These are phyloP conservation scores for Mantis religiosa DNA, from an alignment of 2,888 invertebrate species.

Conservation along the genomic window DNA sequence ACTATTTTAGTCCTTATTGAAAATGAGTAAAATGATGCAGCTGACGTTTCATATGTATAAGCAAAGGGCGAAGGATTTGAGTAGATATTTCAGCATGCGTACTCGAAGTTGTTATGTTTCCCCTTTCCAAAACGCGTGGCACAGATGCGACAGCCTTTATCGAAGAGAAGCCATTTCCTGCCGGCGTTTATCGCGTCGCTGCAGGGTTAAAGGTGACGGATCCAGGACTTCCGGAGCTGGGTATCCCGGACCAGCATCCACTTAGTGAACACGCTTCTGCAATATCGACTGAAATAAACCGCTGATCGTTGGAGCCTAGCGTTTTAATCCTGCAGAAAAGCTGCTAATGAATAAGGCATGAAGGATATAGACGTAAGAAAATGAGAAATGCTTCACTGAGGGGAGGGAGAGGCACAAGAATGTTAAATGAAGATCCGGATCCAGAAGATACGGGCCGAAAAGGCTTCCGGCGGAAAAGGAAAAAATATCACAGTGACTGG, in stretches of 20 bases:
- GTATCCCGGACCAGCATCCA: neutral
- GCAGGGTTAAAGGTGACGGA: too few species aligned
- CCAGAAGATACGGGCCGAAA: neutral
- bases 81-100: too few species aligned
- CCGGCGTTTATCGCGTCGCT: too few species aligned
- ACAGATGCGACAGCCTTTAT: too few species aligned
- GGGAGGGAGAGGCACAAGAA: neutral
- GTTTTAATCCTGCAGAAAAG: neutral
- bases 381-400: neutral
- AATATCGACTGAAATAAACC: neutral
- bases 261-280: neutral
- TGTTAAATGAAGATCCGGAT: neutral
- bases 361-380: neutral
- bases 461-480: neutral
- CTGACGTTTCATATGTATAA: too few species aligned
- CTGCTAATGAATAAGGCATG: neutral
- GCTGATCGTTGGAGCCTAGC: neutral
- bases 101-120: too few species aligned
- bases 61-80: too few species aligned
- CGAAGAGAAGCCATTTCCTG: too few species aligned
- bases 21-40: too few species aligned
- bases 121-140: too few species aligned
- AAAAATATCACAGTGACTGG: neutral
- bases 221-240: too few species aligned
- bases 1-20: too few species aligned